phyloP scores from a whole-genome alignment of 1,140 invertebrate species.

The Cardiocondyla obscurior region DNA sequence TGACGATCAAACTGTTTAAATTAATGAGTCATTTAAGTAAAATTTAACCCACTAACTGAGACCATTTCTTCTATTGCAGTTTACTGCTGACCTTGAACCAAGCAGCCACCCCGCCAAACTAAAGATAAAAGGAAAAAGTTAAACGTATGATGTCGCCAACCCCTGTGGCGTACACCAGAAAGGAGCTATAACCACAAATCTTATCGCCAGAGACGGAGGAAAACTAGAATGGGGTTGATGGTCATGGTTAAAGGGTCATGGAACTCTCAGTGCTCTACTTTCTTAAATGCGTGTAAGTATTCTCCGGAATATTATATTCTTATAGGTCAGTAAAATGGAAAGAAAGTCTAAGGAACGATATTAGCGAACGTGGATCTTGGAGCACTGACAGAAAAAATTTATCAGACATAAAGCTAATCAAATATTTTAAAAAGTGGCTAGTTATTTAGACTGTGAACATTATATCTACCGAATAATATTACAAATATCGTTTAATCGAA shows the following conservation, averaged over 20 bases:
- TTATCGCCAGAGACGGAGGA: slow-evolving; percentile 63
- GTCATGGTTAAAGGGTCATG: slow-evolving; percentile 66
- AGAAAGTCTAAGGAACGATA: not conserved
- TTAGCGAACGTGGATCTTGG: not conserved
- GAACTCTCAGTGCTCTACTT: slow-evolving; percentile 58
- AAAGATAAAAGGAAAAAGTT: slow-evolving; percentile 35
- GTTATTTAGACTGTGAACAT: too few relatives aligned
- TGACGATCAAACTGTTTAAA: not conserved
- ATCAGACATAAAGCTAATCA: too few relatives aligned
- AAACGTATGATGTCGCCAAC: slow-evolving; percentile 57
- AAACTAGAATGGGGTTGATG: slow-evolving; percentile 58
- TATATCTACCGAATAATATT: not conserved
- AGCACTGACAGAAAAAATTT: not conserved
- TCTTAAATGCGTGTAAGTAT: slow-evolving; percentile 48
- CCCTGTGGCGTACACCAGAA: slow-evolving; percentile 66
- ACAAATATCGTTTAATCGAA: not conserved
- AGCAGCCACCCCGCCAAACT: not conserved
- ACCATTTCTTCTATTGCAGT: not conserved
- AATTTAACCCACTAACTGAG: not conserved
- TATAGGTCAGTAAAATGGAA: slow-evolving; percentile 56
- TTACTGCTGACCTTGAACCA: slow-evolving; percentile 32
- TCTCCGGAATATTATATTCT: slow-evolving; percentile 6
- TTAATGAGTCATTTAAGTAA: not conserved
- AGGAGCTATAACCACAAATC: slow-evolving; percentile 73
- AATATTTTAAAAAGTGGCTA: too few relatives aligned